Conservation (phyloP, 2,797 vertebrate species). For the Synanceia verrucosa region DNA sequence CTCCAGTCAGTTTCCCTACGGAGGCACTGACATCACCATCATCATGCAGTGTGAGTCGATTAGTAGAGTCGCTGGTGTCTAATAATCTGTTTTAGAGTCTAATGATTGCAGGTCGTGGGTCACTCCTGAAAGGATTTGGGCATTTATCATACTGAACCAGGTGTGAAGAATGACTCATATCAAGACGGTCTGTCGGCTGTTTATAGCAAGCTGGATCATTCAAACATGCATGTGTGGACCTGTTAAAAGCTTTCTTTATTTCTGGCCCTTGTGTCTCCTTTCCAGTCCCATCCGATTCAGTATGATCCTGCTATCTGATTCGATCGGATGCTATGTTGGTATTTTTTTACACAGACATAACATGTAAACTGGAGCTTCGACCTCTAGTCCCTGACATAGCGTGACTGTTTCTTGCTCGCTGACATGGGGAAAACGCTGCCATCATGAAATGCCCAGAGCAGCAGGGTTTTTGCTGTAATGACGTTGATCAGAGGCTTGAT, state of each 20-base stretch:
- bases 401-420: no score
- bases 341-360: background rate
- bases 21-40: constrained; percentile 60
- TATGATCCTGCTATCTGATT: background rate
- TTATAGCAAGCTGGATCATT: constrained; percentile 15
- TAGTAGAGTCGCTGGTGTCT: constrained; percentile 47
- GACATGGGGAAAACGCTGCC: no score
- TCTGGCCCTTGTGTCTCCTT: background rate
- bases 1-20: constrained; percentile 40
- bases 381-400: no score
- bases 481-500: no score
- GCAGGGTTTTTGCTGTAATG: no score
- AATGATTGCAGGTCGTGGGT: constrained; percentile 33
- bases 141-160: constrained; percentile 59
- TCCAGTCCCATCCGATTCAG: background rate
- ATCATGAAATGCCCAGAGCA: no score
- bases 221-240: constrained; percentile 24
- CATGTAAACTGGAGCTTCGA: no score
- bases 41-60: constrained; percentile 63
- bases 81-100: constrained; percentile 50
- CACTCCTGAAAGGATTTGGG: constrained; percentile 15
- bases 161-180: constrained; percentile 70
- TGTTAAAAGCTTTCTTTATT: constrained; percentile 10
- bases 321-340: background rate
- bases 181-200: constrained; percentile 23